These are phyloP conservation scores for Orientallactaga bullata DNA, from an alignment of 2,113 vertebrate genomes.

Conservation along the genomic window DNA sequence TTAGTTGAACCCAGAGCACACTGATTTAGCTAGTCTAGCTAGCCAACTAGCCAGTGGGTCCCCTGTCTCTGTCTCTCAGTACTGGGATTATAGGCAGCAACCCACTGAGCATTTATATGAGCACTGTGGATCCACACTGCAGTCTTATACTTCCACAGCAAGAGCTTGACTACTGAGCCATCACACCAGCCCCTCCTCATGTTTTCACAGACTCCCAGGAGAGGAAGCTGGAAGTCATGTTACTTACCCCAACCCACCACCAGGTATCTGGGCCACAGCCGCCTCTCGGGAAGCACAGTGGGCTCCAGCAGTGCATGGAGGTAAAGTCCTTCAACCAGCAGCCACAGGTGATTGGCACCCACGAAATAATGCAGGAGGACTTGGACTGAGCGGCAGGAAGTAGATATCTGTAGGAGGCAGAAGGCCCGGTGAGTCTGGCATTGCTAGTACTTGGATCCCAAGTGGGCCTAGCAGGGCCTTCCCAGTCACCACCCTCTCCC, in stretches of 20 bases:
- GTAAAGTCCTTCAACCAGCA: slow-evolving; percentile 96
- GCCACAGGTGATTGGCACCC: slow-evolving; percentile 95
- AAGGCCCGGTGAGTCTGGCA: not conserved
- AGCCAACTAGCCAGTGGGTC: too few species aligned
- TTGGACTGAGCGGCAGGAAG: slow-evolving; percentile 91
- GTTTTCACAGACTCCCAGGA: not conserved
- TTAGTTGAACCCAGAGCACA: too few species aligned
- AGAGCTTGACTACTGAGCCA: too few species aligned
- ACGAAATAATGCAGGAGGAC: slow-evolving; percentile 96
- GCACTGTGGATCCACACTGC: too few species aligned
- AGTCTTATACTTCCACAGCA: too few species aligned
- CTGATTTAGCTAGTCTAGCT: too few species aligned
- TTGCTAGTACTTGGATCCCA: not conserved
- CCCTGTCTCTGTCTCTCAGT: too few species aligned
- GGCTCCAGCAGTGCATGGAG: slow-evolving; percentile 93
- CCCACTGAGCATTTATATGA: too few species aligned
- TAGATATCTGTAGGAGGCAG: slow-evolving; percentile 83
- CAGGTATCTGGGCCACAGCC: slow-evolving; percentile 92
- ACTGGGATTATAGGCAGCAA: too few species aligned
- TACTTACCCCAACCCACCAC: slow-evolving; percentile 96
- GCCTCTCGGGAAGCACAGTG: slow-evolving; percentile 90
- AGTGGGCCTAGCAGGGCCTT: not conserved
- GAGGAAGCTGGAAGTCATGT: not conserved
- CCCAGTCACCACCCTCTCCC: not conserved
- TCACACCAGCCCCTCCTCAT: too few species aligned